Percentiles rank a stretch among this genome's conserved stretches.
These are phyloP conservation scores for Oreochromis niloticus DNA, from an alignment of 2,113 vertebrate species.

Conservation along the genomic window DNA sequence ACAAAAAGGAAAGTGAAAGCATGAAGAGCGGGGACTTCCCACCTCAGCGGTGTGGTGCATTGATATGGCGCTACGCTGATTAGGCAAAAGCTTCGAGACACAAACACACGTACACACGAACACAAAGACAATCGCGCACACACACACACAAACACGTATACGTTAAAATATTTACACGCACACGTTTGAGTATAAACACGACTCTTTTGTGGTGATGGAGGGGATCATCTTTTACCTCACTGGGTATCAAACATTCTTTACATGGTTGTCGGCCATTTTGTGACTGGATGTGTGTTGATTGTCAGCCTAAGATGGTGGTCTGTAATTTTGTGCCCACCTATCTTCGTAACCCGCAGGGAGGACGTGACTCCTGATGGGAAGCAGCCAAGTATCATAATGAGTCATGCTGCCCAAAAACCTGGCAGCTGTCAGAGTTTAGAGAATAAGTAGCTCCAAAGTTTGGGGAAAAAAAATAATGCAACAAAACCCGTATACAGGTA, in stretches of 20 bases:
- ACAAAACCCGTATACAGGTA: rapidly evolving
- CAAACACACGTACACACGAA: too few relatives aligned
- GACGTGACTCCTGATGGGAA: not conserved
- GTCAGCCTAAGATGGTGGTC: conserved; percentile 7
- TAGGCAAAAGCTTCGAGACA: not conserved
- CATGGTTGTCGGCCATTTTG: conserved; percentile 14
- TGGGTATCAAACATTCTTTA: not conserved
- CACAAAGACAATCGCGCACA: too few relatives aligned
- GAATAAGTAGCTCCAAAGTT: not conserved
- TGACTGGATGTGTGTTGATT: not conserved
- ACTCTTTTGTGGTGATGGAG: not conserved
- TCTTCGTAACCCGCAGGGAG: not conserved
- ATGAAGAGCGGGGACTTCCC: not conserved
- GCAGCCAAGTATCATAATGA: too few relatives aligned
- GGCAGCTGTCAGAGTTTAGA: too few relatives aligned
- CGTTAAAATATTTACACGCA: not conserved
- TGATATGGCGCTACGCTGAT: not conserved
- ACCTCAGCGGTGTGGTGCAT: not conserved
- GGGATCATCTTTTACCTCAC: not conserved
- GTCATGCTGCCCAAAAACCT: too few relatives aligned
- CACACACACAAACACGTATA: rapidly evolving
- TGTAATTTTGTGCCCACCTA: too few relatives aligned
- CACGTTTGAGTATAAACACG: not conserved
- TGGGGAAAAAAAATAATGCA: rapidly evolving
- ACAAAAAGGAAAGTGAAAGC: conserved; percentile 42